These are phyloP conservation scores for Papilio gigon DNA, from an alignment of 2,888 invertebrate genomes.

Conservation along the genomic window DNA sequence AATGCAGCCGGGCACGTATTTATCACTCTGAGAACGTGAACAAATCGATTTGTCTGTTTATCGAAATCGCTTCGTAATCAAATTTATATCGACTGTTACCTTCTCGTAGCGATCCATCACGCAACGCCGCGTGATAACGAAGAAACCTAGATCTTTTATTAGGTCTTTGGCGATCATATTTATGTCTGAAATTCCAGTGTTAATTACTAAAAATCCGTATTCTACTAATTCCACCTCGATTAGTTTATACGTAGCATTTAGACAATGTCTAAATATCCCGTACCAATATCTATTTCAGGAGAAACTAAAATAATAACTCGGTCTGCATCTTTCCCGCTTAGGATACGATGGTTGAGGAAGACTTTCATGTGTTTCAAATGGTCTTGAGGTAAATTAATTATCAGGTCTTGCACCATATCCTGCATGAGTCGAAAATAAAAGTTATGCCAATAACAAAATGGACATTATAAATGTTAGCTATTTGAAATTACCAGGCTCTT, in stretches of 20 bases:
- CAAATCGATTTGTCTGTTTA: slow-evolving; percentile 21
- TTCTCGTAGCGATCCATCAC: slow-evolving; percentile 74
- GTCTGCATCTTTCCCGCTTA: slow-evolving; percentile 76
- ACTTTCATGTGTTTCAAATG: slow-evolving; percentile 85
- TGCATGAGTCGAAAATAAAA: slow-evolving; percentile 48
- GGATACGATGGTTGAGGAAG: slow-evolving; percentile 74
- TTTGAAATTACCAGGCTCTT: slow-evolving; percentile 38
- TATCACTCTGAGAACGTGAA: slow-evolving; percentile 59
- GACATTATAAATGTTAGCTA: neutral
- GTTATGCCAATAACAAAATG: neutral
- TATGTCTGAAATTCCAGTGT: slow-evolving; percentile 55
- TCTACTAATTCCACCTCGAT: too few relatives aligned
- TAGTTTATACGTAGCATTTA: too few relatives aligned
- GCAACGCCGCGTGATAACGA: slow-evolving; percentile 70
- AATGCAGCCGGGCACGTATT: slow-evolving; percentile 64
- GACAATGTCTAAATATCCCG: neutral
- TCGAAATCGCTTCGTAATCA: slow-evolving; percentile 22
- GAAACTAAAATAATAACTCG: slow-evolving; percentile 82
- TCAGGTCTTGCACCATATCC: slow-evolving; percentile 83
- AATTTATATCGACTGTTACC: slow-evolving; percentile 51
- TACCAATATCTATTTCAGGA: slow-evolving; percentile 67
- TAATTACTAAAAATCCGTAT: slow-evolving; percentile 14
- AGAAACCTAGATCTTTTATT: slow-evolving; percentile 69
- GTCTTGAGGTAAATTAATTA: slow-evolving; percentile 83
- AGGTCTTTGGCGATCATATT: slow-evolving; percentile 60